Base-by-base conservation (phyloP, 2,888 invertebrate species). In the Watsonalla cultraria region DNA sequence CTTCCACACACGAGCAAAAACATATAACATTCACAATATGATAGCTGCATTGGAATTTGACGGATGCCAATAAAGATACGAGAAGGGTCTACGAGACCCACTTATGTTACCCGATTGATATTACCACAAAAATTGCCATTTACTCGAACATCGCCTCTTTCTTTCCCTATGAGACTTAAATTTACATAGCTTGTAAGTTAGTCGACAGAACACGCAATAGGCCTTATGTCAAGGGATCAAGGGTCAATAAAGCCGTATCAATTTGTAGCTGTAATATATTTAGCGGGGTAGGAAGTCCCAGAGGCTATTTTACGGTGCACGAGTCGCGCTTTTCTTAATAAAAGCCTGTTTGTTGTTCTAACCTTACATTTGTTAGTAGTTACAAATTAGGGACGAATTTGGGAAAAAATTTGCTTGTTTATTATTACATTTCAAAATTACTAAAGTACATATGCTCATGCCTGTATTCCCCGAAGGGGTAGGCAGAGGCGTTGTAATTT, bases 71-170 rank as follows among this genome's bases (percentile, higher is more conserved):
- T 80, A 76, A 73, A 73, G 70, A 75, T 70, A 77, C 74, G 78
- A 80, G 72, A 78, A 83, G 80, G 83, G 81, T 81, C 80, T 74
- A 60, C 64, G 53, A 50, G 61, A 63, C 72, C 74, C 77, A 78
- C 81, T 84, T 84, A 82, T 80, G 81, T 74, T 77, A 70, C 73
- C 65, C 76, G 76, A 84, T 82, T 80, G 83, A 84, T 86, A 84
- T 84, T 79, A 78, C 80, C 81, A 70, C 78, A 78, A 79, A 82
- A 82, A 83, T 81, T 82, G 80, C 74, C 76, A 78, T 82, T 83
- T 79, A 81, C 71, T 74, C 67, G 74, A 77, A 80, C 78, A 80
- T 80, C 70, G 74, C 78, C 67, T 62, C 66, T 71, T 64, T 74
- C 68, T 76, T 73, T 77, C 69, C 62, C 68, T 72, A 62, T 70